phyloP scores from a whole-genome alignment of 2,113 vertebrate genomes.

The Rallus limicola region DNA sequence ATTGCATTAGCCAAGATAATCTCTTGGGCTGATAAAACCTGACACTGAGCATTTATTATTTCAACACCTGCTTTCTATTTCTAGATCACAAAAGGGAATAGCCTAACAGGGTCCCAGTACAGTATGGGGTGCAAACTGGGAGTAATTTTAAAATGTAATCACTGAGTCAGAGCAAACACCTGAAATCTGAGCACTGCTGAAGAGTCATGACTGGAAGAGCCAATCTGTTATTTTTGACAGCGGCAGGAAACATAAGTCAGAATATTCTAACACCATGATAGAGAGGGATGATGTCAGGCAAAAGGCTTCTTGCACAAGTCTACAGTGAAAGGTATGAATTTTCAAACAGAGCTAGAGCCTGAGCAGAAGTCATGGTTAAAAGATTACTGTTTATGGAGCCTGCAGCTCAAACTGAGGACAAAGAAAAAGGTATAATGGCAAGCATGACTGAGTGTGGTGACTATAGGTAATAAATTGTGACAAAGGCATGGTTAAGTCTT shows the following conservation, averaged over 20 bases:
- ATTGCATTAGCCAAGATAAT: not conserved
- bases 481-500: not conserved
- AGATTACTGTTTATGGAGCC: not conserved
- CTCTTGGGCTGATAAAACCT: not conserved
- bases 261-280: not conserved
- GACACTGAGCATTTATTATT: constrained; percentile 8
- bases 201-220: not conserved
- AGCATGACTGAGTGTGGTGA: not conserved
- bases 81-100: not conserved
- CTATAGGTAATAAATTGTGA: not conserved
- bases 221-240: constrained; percentile 5
- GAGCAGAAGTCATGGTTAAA: not conserved
- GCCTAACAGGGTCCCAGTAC: not conserved
- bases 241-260: not conserved
- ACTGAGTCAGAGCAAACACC: not conserved
- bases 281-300: not conserved
- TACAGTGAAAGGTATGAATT: not conserved
- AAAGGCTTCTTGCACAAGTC: not conserved
- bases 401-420: not conserved
- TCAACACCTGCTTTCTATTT: not conserved
- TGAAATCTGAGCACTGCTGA: not conserved
- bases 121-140: not conserved
- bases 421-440: not conserved
- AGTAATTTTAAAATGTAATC: not conserved
- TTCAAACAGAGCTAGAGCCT: not conserved